Base-by-base conservation (phyloP, 2,888 invertebrate genomes). In the Acronicta aceris region DNA sequence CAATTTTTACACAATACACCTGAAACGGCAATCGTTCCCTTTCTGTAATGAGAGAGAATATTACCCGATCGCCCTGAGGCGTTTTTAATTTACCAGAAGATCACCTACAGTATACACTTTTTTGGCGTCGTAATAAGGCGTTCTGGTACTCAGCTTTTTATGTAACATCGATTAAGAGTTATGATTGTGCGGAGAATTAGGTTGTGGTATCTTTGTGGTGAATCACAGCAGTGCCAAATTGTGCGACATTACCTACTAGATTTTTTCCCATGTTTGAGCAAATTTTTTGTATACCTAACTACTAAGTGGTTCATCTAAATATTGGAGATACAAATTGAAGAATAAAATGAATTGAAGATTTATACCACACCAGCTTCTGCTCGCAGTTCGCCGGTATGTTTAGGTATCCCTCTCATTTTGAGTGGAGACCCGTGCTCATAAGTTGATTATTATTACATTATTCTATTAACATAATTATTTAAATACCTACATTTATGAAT, bases 1-100 rank as follows among this genome's bases (percentile, higher is more conserved):
- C 66, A 70, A 65, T 65, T 77, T 76, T 78, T 71, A 67, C 79
- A 80, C 81, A 81, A 84, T 85, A 84, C 86, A 91, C 91, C 90
- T 92, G 90, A 78, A 85, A 79, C 79, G 80, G 85, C 89, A 87
- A 90, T 90, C 90, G 89, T 81, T 83, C 81, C 78, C 76, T 67
- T 72, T 82, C 81, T 74, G 83, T 89, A 88, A 90, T 88, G 87
- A 90, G 84, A 81, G 85, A 86, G 87, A 83, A 87, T 87, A 90
- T 93, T 91, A 93, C 93, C 84, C 90, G 87, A 94, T 94, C 84
- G 87, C 83, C 95, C 92, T 67, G 73, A 66, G 92, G 95, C 93
- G 85, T 90, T 95, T 95, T 95, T 95, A 95, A 95, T 95, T 95
- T 95, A 82, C 94, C 90, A 78, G 81, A 73, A 85, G 87, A 94